phyloP scores from a whole-genome alignment of 1,140 invertebrate species.

The Drosophila arizonae region DNA sequence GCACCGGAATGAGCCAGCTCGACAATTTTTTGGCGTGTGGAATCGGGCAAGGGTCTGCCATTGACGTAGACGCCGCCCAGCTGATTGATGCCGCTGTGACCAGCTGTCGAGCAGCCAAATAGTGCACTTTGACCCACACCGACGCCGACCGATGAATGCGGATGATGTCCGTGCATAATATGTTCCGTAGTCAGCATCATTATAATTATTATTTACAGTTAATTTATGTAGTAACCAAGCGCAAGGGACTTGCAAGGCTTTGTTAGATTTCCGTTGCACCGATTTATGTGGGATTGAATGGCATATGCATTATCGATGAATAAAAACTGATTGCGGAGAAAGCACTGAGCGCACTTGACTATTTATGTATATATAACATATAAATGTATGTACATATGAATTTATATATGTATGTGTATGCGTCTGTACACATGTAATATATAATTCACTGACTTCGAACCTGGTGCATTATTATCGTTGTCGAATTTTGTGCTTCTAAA shows the following conservation, averaged over 20 bases:
- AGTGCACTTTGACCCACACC: constrained; percentile 85
- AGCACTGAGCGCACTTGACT: neutral
- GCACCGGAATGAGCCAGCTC: constrained; percentile 98
- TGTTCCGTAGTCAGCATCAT: constrained; percentile 82
- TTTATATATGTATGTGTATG: neutral
- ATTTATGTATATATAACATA: neutral
- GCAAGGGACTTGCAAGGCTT: neutral
- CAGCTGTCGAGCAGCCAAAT: constrained; percentile 90
- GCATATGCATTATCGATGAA: neutral
- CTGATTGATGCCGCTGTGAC: constrained; percentile 98
- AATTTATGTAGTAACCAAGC: neutral
- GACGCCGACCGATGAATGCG: constrained; percentile 82
- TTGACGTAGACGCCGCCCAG: constrained; percentile 99
- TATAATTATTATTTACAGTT: neutral
- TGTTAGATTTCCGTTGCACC: neutral
- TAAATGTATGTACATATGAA: neutral
- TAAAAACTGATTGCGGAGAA: too few relatives aligned
- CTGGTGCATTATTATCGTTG: too few relatives aligned
- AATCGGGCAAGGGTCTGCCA: constrained; percentile 97
- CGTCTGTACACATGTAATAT: neutral
- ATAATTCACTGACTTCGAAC: too few relatives aligned
- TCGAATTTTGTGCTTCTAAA: neutral
- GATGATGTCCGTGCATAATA: constrained; percentile 79
- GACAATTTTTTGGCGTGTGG: constrained; percentile 98
- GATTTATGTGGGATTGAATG: neutral